Conservation (phyloP, 2,888 invertebrate genomes). For the Drosophila austrosaltans region DNA sequence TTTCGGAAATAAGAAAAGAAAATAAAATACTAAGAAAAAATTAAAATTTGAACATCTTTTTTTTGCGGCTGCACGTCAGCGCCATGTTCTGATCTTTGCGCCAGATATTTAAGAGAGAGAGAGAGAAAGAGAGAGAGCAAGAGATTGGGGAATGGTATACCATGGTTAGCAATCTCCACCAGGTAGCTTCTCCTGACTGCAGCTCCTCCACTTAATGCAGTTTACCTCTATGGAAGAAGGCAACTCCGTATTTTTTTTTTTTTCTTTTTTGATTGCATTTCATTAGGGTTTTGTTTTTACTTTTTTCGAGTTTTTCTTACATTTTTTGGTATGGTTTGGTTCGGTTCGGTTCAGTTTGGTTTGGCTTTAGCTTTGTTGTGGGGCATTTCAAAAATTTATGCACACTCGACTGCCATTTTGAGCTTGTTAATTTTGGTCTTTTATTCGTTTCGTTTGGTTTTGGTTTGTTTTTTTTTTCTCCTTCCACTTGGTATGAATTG, state of each 20-base stretch:
- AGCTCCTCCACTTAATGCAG: constrained; percentile 29
- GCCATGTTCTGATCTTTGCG: constrained; percentile 63
- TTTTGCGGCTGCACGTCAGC: constrained; percentile 59
- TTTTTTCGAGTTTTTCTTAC: constrained; percentile 11
- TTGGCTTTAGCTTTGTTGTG: constrained; percentile 46
- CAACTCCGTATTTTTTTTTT: constrained; percentile 14
- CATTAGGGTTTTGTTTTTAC: constrained; percentile 57
- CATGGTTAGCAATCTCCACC: constrained; percentile 26
- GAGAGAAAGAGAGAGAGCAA: constrained; percentile 3
- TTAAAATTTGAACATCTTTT: constrained; percentile 71
- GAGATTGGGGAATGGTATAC: background rate
- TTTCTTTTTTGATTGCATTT: constrained; percentile 78
- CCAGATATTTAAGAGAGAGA: constrained; percentile 57
- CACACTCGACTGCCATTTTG: constrained; percentile 75
- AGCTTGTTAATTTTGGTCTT: constrained; percentile 67
- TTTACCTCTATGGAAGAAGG: constrained; percentile 39
- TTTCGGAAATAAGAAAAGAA: background rate
- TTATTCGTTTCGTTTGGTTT: constrained; percentile 22
- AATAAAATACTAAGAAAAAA: constrained; percentile 39
- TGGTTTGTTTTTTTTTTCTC: constrained; percentile 8
- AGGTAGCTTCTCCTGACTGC: constrained; percentile 36
- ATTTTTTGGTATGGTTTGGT: too few relatives aligned
- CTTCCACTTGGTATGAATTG: constrained; percentile 20
- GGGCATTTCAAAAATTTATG: constrained; percentile 74
- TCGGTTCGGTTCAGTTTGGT: constrained; percentile 26